A percentile compares a stretch with the other conserved stretches of the same genome.
These are phyloP conservation scores for Thomomys bottae DNA, from an alignment of 2,113 vertebrate genomes.

Conservation along the genomic window DNA sequence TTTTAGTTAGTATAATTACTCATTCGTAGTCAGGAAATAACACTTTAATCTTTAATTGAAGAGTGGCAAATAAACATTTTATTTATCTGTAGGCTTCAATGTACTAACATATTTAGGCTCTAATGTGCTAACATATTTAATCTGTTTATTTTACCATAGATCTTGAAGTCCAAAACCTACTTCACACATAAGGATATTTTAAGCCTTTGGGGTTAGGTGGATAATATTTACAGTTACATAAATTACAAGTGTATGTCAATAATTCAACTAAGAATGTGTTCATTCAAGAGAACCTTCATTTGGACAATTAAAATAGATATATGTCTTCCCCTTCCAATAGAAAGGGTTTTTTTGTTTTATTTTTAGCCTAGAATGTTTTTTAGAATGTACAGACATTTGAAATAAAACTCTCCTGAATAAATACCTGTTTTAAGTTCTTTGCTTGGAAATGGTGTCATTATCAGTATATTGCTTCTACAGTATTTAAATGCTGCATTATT, in stretches of 20 bases:
- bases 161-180: background rate
- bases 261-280: background rate
- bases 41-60: slow-evolving; percentile 34
- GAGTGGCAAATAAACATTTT: background rate
- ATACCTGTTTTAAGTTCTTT: slow-evolving; percentile 68
- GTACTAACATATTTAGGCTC: background rate
- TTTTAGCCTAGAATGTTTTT: slow-evolving; percentile 59
- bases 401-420: slow-evolving; percentile 64
- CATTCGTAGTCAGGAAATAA: background rate
- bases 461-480: slow-evolving; percentile 57
- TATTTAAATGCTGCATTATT: slow-evolving; percentile 65
- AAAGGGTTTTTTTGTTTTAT: background rate
- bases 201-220: background rate
- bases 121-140: background rate
- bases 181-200: background rate
- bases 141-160: background rate
- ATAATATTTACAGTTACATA: slow-evolving; percentile 1
- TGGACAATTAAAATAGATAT: slow-evolving; percentile 45
- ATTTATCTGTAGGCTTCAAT: background rate
- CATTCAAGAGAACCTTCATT: slow-evolving; percentile 8
- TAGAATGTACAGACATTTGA: slow-evolving; percentile 47
- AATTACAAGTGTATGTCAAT: background rate
- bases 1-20: slow-evolving; percentile 11
- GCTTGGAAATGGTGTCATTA: slow-evolving; percentile 73
- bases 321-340: background rate